These are phyloP conservation scores for Desoria tigrina DNA, from an alignment of 2,888 invertebrate species.

Conservation along the genomic window DNA sequence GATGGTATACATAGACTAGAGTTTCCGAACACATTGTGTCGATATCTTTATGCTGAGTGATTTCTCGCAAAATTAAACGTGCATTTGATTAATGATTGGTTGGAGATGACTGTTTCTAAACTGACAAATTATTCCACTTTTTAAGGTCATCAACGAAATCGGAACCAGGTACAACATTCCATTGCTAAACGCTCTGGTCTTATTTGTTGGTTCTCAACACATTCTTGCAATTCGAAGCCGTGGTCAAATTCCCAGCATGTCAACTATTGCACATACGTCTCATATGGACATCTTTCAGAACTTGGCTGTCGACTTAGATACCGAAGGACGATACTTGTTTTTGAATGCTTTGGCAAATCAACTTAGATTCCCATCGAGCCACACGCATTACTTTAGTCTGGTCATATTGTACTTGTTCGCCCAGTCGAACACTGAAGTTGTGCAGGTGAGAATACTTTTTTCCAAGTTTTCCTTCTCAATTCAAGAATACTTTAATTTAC, in stretches of 20 bases:
- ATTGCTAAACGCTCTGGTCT: conserved; percentile 92
- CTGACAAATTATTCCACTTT: not conserved
- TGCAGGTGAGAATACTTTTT: conserved; percentile 76
- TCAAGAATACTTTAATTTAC: conserved; percentile 3
- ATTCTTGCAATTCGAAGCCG: conserved; percentile 88
- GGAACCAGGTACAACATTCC: conserved; percentile 93
- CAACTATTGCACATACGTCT: conserved; percentile 96
- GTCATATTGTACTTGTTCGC: conserved; percentile 94
- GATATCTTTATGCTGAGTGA: conserved; percentile 23
- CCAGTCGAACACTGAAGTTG: conserved; percentile 94
- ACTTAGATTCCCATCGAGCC: conserved; percentile 97
- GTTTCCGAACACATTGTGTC: conserved; percentile 24
- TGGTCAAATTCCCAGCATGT: conserved; percentile 89
- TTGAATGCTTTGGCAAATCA: conserved; percentile 99
- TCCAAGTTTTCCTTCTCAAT: no score
- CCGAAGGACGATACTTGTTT: conserved; percentile 92
- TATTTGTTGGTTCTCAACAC: conserved; percentile 97
- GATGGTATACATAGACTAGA: conserved; percentile 37
- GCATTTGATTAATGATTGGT: conserved; percentile 5
- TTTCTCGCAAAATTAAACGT: not conserved
- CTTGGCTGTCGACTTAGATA: conserved; percentile 95
- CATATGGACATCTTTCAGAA: conserved; percentile 99
- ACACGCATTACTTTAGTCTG: conserved; percentile 99
- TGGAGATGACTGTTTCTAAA: no score
- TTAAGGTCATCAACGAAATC: conserved; percentile 72